Evolutionary conservation across 2,888 invertebrate species (phyloP), one percentile per base, ranked within the genome.

Genomic region (Sphaerolaimus hirsutus): DNA sequence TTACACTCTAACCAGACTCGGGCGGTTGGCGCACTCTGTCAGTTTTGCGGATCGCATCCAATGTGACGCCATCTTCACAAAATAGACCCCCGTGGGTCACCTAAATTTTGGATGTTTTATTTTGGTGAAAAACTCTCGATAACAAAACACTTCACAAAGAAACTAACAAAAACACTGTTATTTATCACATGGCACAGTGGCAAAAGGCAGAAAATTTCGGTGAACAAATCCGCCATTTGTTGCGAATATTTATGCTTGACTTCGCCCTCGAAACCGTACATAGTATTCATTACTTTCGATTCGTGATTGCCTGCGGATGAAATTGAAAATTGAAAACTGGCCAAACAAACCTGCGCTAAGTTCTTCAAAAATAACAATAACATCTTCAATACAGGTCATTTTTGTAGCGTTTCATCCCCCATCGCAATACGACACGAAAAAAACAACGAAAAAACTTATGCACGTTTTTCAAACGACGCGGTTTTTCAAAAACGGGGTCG

Each of bases 181-280:
- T 91, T 93, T 62, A 99, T 77, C 66, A 87, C 82, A 66, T 97
- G 93, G 40, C 83, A 82, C 46, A 97, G 70, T 0, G 97, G 97
- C 53, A 97, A 70, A 79, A 82, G 86, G 68, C 93, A 93, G 70
- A 91, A 97, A 22, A 97, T 87, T 71, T 93, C 91, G 1, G 91
- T 91, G 71, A 99, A 99, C 43, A 93, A 73, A 53, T 89, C 83
- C 0, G 84, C 81, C 91, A 97, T 93, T 65, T 86, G 79, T 22
- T 76, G 72, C 1, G 81, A 79, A 65, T 68, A 97, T 68, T 97
- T 97, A 5, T 82, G 76, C 58, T 83, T 82, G 1, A 97, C 93
- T 70, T 97, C 97, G 1, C 93, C 97, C 52, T 87, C 82, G 71
- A 97, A 97, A 1, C 97, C 97, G 66, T 99, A 99, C 82, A 97